Percentiles rank a stretch among this genome's conserved stretches.
Conservation (phyloP, 2,797 vertebrate species). For the Anabas testudineus region DNA sequence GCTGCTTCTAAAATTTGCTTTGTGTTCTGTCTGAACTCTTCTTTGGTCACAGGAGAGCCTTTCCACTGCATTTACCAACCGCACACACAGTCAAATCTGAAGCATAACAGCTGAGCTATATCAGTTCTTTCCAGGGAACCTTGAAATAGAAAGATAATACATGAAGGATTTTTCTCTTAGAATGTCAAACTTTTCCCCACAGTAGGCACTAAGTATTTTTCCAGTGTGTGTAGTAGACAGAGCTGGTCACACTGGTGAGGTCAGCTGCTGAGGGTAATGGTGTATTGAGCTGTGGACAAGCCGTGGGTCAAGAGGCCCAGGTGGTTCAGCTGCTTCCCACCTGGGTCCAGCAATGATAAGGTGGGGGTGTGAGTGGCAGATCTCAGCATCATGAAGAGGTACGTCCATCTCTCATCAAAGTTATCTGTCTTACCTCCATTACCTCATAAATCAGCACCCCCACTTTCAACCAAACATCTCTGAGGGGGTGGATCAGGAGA, state of each 20-base stretch:
- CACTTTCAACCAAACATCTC: conserved; percentile 16
- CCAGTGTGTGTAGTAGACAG: conserved; percentile 21
- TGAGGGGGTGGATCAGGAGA: conserved; percentile 49
- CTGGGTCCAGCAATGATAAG: conserved; percentile 60
- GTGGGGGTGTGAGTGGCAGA: conserved; percentile 4
- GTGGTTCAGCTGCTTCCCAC: conserved; percentile 81
- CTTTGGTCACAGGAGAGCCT: too few relatives aligned
- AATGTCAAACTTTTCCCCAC: neutral
- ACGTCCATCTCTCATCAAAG: conserved; percentile 63
- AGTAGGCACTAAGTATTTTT: conserved; percentile 2
- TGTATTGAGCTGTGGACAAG: conserved; percentile 84
- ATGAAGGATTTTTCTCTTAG: neutral
- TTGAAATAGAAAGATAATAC: too few relatives aligned
- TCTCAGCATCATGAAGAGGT: conserved; percentile 43
- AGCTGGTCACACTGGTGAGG: conserved; percentile 29
- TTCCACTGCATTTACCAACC: too few relatives aligned
- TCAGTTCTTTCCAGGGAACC: too few relatives aligned
- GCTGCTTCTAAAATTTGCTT: neutral
- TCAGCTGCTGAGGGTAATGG: conserved; percentile 80
- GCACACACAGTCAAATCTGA: too few relatives aligned
- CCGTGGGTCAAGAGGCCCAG: conserved; percentile 74
- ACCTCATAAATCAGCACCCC: conserved; percentile 53
- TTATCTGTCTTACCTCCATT: conserved; percentile 44
- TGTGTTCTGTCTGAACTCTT: neutral
- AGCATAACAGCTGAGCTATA: too few relatives aligned